Base-by-base conservation (phyloP, 2,797 vertebrate genomes). In the Cryptoprocta ferox region DNA sequence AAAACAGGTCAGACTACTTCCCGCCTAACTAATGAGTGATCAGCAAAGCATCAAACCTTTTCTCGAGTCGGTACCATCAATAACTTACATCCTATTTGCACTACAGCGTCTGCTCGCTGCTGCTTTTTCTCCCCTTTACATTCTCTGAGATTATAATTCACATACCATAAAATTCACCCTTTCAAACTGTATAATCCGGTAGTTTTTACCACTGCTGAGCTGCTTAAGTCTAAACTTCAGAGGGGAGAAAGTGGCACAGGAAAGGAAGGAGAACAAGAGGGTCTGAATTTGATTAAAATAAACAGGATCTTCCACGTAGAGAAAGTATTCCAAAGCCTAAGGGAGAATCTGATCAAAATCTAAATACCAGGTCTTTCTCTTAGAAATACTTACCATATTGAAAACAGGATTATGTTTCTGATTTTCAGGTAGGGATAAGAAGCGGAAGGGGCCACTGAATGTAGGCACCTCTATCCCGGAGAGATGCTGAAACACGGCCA, bases 291-390 rank as follows among this genome's bases (percentile, higher is more conserved):
- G 56, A 93, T 91, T 50, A 75, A 68, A 96, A 48, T 18, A 21
- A 35, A 48, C 28, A 53, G 66, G 50, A n/a, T 18, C 56, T 66
- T 79, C 50, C 39, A 79, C 7, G 9, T 50, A 93, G 28, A 94
- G 19, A 89, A 97, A 53, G 28, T 15, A 76, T 91, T 90, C 89
- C 63, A 66, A 94, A 53, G 50, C 78, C 19, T 79, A 53, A 87
- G 24, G 59, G 9, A 86, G 76, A 90, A 61, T 94, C 28, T 76
- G 30, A 68, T 96, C 48, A 86, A 95, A 95, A 61, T 68, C 19
- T 83, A 93, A 88, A 89, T 45, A 39, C 30, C 50, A 78, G 32
- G 6, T 45, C 19, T 88, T 16, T 70, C 9, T 73, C 48, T 80
- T 42, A 15, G 95, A 95, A 94, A 78, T 66, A 37, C 37, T 91